A percentile compares a stretch with the other conserved stretches of the same genome.
These are phyloP conservation scores for Myotis daubentonii DNA, from an alignment of 2,797 vertebrate genomes.

Conservation along the genomic window DNA sequence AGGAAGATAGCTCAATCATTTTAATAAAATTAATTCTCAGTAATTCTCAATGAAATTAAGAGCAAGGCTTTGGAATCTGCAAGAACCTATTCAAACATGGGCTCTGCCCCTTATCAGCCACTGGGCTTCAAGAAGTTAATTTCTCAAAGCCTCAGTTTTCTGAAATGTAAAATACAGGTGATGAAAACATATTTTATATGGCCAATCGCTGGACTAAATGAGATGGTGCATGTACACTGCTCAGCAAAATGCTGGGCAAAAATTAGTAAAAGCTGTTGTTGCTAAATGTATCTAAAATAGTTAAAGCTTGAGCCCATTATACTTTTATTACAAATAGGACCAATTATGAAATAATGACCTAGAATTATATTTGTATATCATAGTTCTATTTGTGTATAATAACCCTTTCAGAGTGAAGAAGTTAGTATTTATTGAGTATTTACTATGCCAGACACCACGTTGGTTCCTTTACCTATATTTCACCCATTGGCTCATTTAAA, in stretches of 20 bases:
- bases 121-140: not conserved
- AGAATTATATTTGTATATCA: not conserved
- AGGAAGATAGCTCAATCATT: not conserved
- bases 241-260: not conserved
- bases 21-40: not conserved
- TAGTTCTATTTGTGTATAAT: not conserved
- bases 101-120: not conserved
- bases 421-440: not conserved
- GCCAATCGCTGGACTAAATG: not conserved
- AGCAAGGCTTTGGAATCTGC: not conserved
- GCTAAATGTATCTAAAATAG: not conserved
- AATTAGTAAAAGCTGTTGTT: not conserved
- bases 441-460: not conserved
- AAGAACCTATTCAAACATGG: constrained; percentile 18
- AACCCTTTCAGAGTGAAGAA: not conserved
- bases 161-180: not conserved
- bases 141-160: constrained; percentile 24
- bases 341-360: constrained; percentile 20
- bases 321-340: not conserved
- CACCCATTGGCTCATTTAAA: not conserved
- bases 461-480: not conserved
- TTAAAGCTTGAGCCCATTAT: not conserved
- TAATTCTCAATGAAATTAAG: not conserved
- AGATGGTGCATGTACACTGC: not conserved
- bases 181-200: constrained; percentile 17